Percentiles rank a stretch among this genome's conserved stretches.
Evolutionary conservation across 2,797 vertebrate species (phyloP).

Genomic region (Pygocentrus nattereri): DNA sequence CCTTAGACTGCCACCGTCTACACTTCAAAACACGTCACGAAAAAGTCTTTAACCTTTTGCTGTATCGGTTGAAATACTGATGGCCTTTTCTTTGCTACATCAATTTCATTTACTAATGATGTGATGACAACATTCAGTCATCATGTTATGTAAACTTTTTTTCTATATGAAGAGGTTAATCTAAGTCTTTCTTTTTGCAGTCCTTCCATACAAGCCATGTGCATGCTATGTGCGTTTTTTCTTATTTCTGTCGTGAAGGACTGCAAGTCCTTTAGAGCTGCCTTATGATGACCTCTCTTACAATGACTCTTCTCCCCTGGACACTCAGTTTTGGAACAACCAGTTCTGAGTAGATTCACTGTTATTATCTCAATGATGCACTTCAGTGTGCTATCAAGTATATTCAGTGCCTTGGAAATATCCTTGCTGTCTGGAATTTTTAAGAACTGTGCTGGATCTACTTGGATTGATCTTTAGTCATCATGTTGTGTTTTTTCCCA

Average conservation of each 20-base stretch:
- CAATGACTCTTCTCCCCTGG: neutral
- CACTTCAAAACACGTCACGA: too few relatives aligned
- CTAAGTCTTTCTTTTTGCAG: neutral
- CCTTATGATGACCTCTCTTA: neutral
- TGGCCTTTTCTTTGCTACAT: too few relatives aligned
- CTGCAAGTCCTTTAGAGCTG: neutral
- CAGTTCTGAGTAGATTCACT: neutral
- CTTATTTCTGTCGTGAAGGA: neutral
- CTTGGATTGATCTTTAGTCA: too few relatives aligned
- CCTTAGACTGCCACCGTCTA: too few relatives aligned
- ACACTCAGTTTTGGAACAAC: neutral
- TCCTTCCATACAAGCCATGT: neutral
- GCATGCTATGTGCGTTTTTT: neutral
- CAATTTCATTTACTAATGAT: too few relatives aligned
- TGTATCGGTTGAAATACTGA: too few relatives aligned
- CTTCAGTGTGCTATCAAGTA: neutral
- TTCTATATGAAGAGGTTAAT: neutral
- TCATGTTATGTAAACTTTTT: neutral
- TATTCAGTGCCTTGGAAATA: neutral
- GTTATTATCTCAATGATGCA: neutral
- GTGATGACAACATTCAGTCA: too few relatives aligned
- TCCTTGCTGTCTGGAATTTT: too few relatives aligned
- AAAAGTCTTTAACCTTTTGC: too few relatives aligned
- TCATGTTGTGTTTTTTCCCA: too few relatives aligned
- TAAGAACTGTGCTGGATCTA: too few relatives aligned